These are phyloP conservation scores for Parthenolecanium corni DNA, from an alignment of 2,888 invertebrate genomes.

Conservation along the genomic window DNA sequence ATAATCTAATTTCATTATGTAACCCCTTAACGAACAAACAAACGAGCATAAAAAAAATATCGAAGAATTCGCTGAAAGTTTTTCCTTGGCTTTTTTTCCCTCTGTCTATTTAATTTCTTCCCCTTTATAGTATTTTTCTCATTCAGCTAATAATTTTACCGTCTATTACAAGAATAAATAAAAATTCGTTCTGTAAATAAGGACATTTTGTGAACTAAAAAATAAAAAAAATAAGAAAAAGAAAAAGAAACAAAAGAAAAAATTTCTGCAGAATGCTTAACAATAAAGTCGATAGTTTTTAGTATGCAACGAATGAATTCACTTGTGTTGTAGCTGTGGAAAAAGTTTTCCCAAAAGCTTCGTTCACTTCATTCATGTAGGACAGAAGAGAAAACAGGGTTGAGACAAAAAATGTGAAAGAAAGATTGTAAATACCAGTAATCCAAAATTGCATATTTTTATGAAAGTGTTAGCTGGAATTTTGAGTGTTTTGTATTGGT, in stretches of 20 bases:
- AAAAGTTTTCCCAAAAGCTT: neutral
- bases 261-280: neutral
- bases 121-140: too few relatives aligned
- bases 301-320: constrained; percentile 17
- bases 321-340: neutral
- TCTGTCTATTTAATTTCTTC: too few relatives aligned
- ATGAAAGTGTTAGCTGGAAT: constrained; percentile 8
- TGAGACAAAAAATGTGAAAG: neutral
- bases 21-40: too few relatives aligned
- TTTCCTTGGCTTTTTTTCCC: too few relatives aligned
- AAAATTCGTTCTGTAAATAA: constrained; percentile 19
- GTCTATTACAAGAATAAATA: constrained; percentile 18
- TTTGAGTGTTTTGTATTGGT: constrained; percentile 12
- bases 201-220: constrained; percentile 17
- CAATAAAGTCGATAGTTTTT: constrained; percentile 6
- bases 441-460: constrained; percentile 18
- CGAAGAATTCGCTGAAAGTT: too few relatives aligned
- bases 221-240: neutral
- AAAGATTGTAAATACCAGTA: constrained; percentile 17
- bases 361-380: neutral
- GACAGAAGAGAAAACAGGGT: neutral
- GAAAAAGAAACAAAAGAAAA: neutral
- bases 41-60: too few relatives aligned
- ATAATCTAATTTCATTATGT: too few relatives aligned
- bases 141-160: constrained; percentile 8